Evolutionary conservation across 2,888 invertebrate genomes (phyloP), one percentile per base, ranked within the genome.

Genomic region (Theodoxus fluviatilis): DNA sequence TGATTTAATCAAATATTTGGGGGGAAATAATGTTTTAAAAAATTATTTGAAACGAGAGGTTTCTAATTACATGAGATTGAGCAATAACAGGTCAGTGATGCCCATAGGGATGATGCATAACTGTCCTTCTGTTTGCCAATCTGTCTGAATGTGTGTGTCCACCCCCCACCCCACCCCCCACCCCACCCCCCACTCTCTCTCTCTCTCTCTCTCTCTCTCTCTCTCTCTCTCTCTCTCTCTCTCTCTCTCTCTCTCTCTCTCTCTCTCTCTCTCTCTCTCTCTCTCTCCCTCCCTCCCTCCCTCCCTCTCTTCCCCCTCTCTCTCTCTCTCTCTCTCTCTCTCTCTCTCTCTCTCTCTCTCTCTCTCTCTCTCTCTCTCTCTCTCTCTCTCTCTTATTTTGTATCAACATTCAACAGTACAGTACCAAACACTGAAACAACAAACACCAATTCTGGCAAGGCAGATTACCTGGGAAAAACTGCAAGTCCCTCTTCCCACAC

Each of bases 401-500:
- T 12, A 22, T 64, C 35, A 38, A 12, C 43, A n/a, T 25, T 18
- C 37, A 28, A 64, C n/a, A 15, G n/a, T 64, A 38, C 64, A 25
- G 33, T 35, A 28, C 31, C 59, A 6, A 28, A n/a, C n/a, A n/a
- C n/a, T n/a, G n/a, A n/a, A n/a, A n/a, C n/a, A n/a, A n/a, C n/a
- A n/a, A n/a, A n/a, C n/a, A n/a, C n/a, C n/a, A n/a, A n/a, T n/a
- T n/a, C n/a, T n/a, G n/a, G n/a, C n/a, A n/a, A n/a, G n/a, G n/a
- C n/a, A n/a, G n/a, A 37, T 61, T 75, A 84, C 85, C 85, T 77
- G 81, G 80, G 70, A 77, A 85, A 74, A 85, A 85, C 37, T 79
- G 79, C 9, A 85, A 76, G 35, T 75, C 69, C 66, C 84, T 73
- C 59, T 79, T 78, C 28, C 83, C 84, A 71, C 76, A 77, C 2